phyloP scores from a whole-genome alignment of 1,140 invertebrate species.

The Orius laevigatus region DNA sequence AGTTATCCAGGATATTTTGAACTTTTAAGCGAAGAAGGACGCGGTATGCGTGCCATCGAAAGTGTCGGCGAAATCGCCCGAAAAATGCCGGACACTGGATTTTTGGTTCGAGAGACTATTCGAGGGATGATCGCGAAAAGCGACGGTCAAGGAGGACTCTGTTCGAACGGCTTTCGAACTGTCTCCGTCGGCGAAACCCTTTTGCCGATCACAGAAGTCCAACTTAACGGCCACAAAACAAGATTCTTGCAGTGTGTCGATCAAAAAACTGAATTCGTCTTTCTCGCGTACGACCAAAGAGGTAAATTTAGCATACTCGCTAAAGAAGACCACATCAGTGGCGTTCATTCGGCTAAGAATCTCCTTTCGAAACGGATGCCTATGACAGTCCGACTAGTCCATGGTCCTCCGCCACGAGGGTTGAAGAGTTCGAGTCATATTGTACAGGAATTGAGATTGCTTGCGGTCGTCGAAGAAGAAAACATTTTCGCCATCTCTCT shows the following conservation, averaged over 20 bases:
- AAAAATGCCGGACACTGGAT: constrained; percentile 54
- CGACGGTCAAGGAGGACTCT: constrained; percentile 42
- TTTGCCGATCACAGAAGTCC: constrained; percentile 49
- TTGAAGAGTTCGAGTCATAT: constrained; percentile 63
- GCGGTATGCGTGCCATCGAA: constrained; percentile 74
- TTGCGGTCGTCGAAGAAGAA: constrained; percentile 71
- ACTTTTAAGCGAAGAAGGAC: constrained; percentile 79
- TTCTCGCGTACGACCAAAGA: constrained; percentile 67
- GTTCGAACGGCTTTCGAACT: constrained; percentile 55
- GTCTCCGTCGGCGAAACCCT: constrained; percentile 53
- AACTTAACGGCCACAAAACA: constrained; percentile 31
- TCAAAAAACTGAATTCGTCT: constrained; percentile 62
- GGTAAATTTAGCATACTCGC: constrained; percentile 81
- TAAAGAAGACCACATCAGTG: constrained; percentile 79
- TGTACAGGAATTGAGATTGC: constrained; percentile 57
- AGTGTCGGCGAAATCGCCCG: constrained; percentile 66
- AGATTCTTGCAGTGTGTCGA: constrained; percentile 76
- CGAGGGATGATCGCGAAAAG: constrained; percentile 57
- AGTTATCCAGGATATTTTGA: constrained; percentile 86
- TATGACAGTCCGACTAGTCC: constrained; percentile 74
- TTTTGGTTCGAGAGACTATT: constrained; percentile 70
- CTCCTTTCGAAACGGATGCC: constrained; percentile 75
- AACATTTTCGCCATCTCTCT: constrained; percentile 67
- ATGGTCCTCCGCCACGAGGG: constrained; percentile 64
- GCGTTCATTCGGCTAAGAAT: constrained; percentile 74